Conservation (phyloP, 2,888 invertebrate species). For the Plemyria rubiginata region DNA sequence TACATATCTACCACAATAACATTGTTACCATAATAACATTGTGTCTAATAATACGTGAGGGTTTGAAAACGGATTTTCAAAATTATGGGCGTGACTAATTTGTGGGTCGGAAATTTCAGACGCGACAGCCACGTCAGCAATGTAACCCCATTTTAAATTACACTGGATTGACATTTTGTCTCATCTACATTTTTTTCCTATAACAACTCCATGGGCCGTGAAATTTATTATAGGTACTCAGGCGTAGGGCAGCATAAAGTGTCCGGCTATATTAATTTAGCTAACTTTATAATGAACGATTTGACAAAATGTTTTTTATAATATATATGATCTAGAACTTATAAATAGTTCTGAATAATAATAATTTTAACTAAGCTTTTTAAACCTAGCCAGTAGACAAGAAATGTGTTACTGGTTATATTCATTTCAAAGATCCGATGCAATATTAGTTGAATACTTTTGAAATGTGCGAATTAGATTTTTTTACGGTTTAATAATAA, state of each 20-base stretch:
- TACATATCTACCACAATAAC: not conserved
- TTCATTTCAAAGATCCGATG: no score
- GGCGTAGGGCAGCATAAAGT: conserved; percentile 46
- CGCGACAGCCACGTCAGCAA: conserved; percentile 35
- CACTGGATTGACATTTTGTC: conserved; percentile 73
- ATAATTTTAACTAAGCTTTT: no score
- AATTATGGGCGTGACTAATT: conserved; percentile 29
- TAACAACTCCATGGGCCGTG: conserved; percentile 70
- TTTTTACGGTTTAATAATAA: no score
- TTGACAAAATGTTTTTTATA: no score
- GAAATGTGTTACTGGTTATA: no score
- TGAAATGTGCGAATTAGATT: no score
- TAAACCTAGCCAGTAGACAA: no score
- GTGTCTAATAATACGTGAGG: conserved; percentile 1
- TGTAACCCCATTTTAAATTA: conserved; percentile 60
- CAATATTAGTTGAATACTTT: no score
- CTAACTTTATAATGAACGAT: no score
- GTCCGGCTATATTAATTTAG: conserved; percentile 9
- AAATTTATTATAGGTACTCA: conserved; percentile 75
- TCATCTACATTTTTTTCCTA: conserved; percentile 78
- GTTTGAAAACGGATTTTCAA: conserved; percentile 17
- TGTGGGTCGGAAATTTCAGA: conserved; percentile 30
- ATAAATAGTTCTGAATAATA: no score
- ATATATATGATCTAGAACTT: no score
- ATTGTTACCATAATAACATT: no score